These are phyloP conservation scores for Desoria tigrina DNA, from an alignment of 2,888 invertebrate genomes.

Conservation along the genomic window DNA sequence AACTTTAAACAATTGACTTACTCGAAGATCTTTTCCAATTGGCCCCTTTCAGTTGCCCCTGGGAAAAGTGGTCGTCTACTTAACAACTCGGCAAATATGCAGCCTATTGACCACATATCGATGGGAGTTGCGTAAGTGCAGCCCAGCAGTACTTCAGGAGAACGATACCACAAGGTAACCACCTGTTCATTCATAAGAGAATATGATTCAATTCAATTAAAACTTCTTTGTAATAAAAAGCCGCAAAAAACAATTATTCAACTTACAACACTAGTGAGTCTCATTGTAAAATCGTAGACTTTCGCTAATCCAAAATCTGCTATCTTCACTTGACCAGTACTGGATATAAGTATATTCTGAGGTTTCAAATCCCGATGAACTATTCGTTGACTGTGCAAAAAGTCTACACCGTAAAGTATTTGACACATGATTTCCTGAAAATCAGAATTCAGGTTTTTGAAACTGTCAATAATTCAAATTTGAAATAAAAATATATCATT, in stretches of 20 bases:
- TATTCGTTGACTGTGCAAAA: constrained; percentile 90
- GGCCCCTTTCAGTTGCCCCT: constrained; percentile 87
- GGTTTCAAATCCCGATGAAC: constrained; percentile 96
- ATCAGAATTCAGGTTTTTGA: constrained; percentile 25
- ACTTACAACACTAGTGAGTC: constrained; percentile 89
- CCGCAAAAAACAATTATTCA: no score
- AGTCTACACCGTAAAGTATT: constrained; percentile 89
- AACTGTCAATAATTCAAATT: background rate
- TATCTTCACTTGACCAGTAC: constrained; percentile 64
- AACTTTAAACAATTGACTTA: constrained; percentile 58
- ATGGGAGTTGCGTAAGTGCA: constrained; percentile 87
- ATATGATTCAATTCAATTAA: no score
- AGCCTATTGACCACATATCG: constrained; percentile 95
- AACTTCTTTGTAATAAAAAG: no score
- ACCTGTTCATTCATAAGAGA: constrained; percentile 63
- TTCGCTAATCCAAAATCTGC: constrained; percentile 97
- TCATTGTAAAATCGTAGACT: constrained; percentile 91
- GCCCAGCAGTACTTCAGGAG: constrained; percentile 90
- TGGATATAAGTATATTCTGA: constrained; percentile 88
- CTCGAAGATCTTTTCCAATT: constrained; percentile 85
- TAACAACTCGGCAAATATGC: constrained; percentile 89
- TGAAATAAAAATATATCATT: constrained; percentile 31
- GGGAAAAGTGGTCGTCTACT: constrained; percentile 76
- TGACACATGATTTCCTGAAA: constrained; percentile 80
- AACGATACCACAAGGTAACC: constrained; percentile 92